phyloP scores from a whole-genome alignment of 2,888 invertebrate genomes.

The Neoaliturus tenellus region DNA sequence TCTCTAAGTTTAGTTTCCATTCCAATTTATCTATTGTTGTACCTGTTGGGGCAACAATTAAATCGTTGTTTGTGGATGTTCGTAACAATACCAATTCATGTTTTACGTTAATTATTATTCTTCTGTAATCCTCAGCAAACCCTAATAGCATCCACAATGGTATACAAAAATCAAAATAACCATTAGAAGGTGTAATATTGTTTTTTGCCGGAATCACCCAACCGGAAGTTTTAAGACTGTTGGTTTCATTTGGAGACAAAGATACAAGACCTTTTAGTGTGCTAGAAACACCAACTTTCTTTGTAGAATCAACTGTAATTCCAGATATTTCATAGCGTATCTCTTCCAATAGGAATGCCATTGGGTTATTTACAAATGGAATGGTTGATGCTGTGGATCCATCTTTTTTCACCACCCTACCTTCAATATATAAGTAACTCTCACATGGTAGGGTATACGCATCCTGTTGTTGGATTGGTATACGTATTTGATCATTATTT shows the following conservation, averaged over 20 bases:
- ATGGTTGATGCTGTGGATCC: background rate
- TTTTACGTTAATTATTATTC: constrained; percentile 70
- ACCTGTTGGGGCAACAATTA: constrained; percentile 59
- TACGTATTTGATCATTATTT: constrained; percentile 69
- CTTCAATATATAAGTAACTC: constrained; percentile 64
- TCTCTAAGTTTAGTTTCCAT: constrained; percentile 59
- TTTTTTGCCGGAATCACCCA: background rate
- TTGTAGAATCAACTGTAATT: constrained; percentile 52
- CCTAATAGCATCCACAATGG: constrained; percentile 69
- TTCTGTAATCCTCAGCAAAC: constrained; percentile 70
- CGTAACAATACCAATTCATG: constrained; percentile 69
- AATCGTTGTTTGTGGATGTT: constrained; percentile 68
- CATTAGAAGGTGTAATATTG: constrained; percentile 47
- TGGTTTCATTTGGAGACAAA: constrained; percentile 7
- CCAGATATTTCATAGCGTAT: constrained; percentile 54
- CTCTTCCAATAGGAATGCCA: constrained; percentile 57
- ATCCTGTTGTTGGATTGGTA: constrained; percentile 68
- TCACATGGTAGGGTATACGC: constrained; percentile 67
- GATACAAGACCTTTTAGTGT: constrained; percentile 51
- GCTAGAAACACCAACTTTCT: constrained; percentile 45
- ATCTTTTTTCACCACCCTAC: constrained; percentile 47
- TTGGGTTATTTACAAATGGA: constrained; percentile 50
- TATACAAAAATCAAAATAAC: constrained; percentile 66
- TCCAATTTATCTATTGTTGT: constrained; percentile 48
- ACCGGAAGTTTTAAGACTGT: background rate